Evolutionary conservation across 2,888 invertebrate species (phyloP).

Genomic region (Lapara coniferarum): DNA sequence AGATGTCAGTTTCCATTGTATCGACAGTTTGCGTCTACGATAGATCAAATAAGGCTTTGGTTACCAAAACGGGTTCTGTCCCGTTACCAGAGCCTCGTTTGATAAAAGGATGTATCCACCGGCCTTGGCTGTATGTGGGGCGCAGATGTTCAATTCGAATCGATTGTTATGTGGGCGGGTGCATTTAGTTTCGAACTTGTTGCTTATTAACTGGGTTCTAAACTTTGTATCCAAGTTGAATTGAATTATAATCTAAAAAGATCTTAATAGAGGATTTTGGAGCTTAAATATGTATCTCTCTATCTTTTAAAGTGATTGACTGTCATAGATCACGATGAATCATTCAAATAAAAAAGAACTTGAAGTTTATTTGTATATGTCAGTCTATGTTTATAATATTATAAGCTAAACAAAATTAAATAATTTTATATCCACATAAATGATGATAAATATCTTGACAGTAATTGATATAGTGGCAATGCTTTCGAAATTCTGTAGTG

Average conservation of each 20-base stretch:
- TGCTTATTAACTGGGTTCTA: slow-evolving; percentile 24
- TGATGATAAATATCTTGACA: too few relatives aligned
- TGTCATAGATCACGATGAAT: too few relatives aligned
- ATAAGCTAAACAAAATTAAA: too few relatives aligned
- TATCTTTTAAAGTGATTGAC: not conserved
- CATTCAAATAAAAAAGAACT: too few relatives aligned
- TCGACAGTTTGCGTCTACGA: slow-evolving; percentile 35
- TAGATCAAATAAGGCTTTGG: slow-evolving; percentile 47
- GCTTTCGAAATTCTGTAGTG: too few relatives aligned
- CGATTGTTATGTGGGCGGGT: slow-evolving; percentile 52
- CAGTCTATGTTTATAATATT: too few relatives aligned
- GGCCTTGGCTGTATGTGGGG: slow-evolving; percentile 67
- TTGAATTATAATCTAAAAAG: not conserved
- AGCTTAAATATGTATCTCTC: not conserved
- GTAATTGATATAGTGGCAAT: too few relatives aligned
- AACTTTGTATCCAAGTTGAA: not conserved
- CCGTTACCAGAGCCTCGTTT: slow-evolving; percentile 59
- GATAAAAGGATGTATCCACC: slow-evolving; percentile 62
- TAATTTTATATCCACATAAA: too few relatives aligned
- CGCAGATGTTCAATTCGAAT: slow-evolving; percentile 63
- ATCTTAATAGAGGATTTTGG: not conserved
- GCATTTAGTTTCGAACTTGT: slow-evolving; percentile 41
- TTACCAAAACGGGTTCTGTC: slow-evolving; percentile 48
- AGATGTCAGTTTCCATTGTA: slow-evolving; percentile 37
- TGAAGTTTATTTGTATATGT: too few relatives aligned